Conservation (phyloP, 2,113 vertebrate genomes). For the Heterochromis multidens region DNA sequence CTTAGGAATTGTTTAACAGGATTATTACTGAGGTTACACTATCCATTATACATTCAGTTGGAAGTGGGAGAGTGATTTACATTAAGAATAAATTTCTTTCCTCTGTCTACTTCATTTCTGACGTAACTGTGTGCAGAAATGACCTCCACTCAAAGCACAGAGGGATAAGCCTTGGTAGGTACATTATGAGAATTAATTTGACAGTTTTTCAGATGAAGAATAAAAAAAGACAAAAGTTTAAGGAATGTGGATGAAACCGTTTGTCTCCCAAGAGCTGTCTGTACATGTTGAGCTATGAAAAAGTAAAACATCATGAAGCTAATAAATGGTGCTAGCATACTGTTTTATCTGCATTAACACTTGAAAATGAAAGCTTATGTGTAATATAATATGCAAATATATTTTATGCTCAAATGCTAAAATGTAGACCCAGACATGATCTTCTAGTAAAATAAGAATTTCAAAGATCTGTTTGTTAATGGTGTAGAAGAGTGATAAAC, state of each 20-base stretch:
- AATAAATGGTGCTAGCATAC: background rate
- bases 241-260: background rate
- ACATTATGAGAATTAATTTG: constrained; percentile 34
- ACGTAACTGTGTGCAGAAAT: constrained; percentile 38
- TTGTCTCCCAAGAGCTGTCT: background rate
- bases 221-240: background rate
- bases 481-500: background rate
- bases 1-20: constrained; percentile 59
- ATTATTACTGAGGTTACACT: constrained; percentile 58
- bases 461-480: background rate
- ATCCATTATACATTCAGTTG: constrained; percentile 48
- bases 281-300: background rate
- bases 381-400: constrained; percentile 11
- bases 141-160: constrained; percentile 29
- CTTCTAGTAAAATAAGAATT: background rate
- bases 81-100: constrained; percentile 38
- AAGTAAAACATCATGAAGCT: background rate
- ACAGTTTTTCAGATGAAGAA: background rate
- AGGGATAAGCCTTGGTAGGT: constrained; percentile 4
- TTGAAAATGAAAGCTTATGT: background rate
- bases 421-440: background rate
- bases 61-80: constrained; percentile 46
- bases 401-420: background rate
- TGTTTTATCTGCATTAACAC: background rate
- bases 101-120: constrained; percentile 42